Percentiles rank a stretch among this genome's conserved stretches.
These are phyloP conservation scores for Tragelaphus buxtoni DNA, from an alignment of 2,113 vertebrate species.

Conservation along the genomic window DNA sequence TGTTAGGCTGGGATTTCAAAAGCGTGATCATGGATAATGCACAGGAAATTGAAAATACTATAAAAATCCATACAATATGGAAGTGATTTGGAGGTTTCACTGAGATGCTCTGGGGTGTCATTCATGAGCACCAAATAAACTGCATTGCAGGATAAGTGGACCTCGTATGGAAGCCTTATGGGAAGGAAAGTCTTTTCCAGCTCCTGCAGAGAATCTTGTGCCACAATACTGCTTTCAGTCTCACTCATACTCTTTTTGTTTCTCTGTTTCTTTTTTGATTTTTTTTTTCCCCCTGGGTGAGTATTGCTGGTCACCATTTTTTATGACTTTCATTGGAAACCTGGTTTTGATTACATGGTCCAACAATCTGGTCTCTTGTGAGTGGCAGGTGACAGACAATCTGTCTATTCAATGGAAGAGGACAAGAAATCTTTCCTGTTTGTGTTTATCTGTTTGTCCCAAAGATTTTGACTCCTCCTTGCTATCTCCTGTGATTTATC, in stretches of 20 bases:
- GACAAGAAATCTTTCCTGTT: not conserved
- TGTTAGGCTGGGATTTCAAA: not conserved
- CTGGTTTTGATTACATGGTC: not conserved
- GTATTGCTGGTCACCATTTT: not conserved
- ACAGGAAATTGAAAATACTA: not conserved
- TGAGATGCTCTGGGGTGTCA: not conserved
- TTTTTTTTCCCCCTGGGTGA: not conserved
- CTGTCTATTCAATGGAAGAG: not conserved
- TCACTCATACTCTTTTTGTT: not conserved
- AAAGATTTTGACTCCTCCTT: not conserved
- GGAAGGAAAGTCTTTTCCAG: not conserved
- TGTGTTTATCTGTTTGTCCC: not conserved
- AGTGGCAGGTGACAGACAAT: not conserved
- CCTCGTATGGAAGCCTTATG: fast-evolving
- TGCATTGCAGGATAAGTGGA: not conserved
- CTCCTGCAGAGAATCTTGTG: not conserved
- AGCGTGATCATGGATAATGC: not conserved
- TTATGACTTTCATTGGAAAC: not conserved
- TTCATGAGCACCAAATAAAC: not conserved
- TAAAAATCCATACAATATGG: not conserved
- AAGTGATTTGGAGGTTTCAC: not conserved
- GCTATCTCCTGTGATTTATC: not conserved
- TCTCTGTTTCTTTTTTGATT: not conserved
- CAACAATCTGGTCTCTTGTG: not conserved
- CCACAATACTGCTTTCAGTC: not conserved